Evolutionary conservation across 2,113 vertebrate genomes (phyloP), one percentile per base, ranked within the genome.

Genomic region (Natator depressus): DNA sequence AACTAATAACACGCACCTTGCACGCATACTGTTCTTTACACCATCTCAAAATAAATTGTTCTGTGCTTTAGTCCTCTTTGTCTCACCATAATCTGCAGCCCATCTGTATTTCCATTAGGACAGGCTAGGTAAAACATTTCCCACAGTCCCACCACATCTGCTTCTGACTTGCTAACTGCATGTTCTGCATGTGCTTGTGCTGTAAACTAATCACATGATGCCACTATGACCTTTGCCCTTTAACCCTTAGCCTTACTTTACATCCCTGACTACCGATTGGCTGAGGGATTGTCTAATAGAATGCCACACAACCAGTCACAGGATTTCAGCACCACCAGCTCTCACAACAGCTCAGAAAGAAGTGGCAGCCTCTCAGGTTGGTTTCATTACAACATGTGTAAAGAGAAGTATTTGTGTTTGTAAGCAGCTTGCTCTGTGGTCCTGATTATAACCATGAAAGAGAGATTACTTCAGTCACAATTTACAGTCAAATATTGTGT

Each of bases 261-360:
- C 99, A 99, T 99, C 99, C 99, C 99, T 98, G 99, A 99, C 99
- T 99, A 99, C 99, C 99, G 99, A 98, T 99, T 99, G 99, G 99
- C 99, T 99, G 99, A 99, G 93, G 99, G 99, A 99, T 98, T 99
- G 99, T 99, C 99, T 99, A 99, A 99, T 99, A 99, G 99, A 99
- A 99, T 99, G 97, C 99, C 99, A 98, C 99, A 99, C 99, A 99
- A 99, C 99, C 99, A 99, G 99, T 99, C 99, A 99, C 99, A 99
- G 99, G 99, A 99, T 99, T 99, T 99, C 99, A 99, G 99, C 99
- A 99, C 99, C 98, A 99, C 99, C 99, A 99, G 99, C 99, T 99
- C 99, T 98, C 99, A 99, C 99, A 99, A 99, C 99, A 99, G 99
- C 99, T 99, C 99, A 97, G 99, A 99, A 98, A 99, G 99, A 98